phyloP scores from a whole-genome alignment of 2,888 invertebrate genomes.

The Caradrina clavipalpis region DNA sequence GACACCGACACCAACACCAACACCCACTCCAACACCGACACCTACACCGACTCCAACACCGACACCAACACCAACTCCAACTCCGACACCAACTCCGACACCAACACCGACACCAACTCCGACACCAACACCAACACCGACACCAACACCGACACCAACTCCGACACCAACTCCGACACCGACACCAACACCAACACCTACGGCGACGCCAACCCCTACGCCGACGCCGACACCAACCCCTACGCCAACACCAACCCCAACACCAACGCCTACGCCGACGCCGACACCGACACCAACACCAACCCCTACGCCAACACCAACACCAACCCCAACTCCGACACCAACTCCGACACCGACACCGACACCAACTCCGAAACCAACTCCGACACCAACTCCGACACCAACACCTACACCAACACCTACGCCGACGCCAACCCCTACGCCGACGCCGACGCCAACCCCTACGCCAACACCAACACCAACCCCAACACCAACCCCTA shows the following conservation, averaged over 20 bases:
- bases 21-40: not conserved
- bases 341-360: not conserved
- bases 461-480: too few species aligned
- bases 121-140: not conserved
- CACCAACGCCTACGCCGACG: not conserved
- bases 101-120: not conserved
- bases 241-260: too few species aligned
- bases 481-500: too few species aligned
- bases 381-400: too few species aligned
- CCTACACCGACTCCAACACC: not conserved
- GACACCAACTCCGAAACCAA: too few species aligned
- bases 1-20: not conserved
- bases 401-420: not conserved
- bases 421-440: not conserved
- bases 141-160: not conserved
- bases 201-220: not conserved
- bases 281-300: not conserved
- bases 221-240: not conserved
- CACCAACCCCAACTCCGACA: not conserved
- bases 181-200: not conserved
- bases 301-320: not conserved
- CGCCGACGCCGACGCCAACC: not conserved
- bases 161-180: not conserved
- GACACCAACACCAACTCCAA: not conserved
- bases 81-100: not conserved